Evolutionary conservation across 2,888 invertebrate genomes (phyloP).

Genomic region (Philonicus albiceps): DNA sequence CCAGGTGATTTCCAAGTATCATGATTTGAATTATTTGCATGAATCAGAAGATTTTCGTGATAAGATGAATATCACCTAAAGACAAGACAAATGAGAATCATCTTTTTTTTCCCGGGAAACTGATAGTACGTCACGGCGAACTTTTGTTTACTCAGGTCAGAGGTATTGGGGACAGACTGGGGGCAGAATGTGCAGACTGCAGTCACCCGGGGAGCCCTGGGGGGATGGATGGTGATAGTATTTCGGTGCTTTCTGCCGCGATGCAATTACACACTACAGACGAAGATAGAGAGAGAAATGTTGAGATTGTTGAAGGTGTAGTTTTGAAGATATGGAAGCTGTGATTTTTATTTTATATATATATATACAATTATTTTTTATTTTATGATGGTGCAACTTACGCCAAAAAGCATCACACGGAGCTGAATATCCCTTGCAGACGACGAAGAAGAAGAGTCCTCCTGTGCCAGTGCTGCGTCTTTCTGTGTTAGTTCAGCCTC

Average conservation of each 20-base stretch:
- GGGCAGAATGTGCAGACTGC: background rate
- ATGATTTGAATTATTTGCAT: background rate
- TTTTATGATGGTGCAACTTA: constrained; percentile 26
- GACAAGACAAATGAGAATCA: background rate
- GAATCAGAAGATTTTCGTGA: background rate
- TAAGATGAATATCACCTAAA: background rate
- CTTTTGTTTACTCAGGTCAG: background rate
- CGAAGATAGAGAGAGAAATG: background rate
- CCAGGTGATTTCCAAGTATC: background rate
- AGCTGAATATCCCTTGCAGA: constrained; percentile 5
- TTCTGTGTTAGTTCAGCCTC: background rate
- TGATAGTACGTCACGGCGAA: background rate
- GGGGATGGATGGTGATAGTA: background rate
- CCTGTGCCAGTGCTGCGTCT: background rate
- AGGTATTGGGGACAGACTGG: background rate
- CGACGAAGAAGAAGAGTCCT: constrained; percentile 11
- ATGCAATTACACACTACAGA: background rate
- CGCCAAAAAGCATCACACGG: constrained; percentile 47
- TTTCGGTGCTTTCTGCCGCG: background rate
- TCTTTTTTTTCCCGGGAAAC: background rate
- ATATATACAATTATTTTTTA: too few species aligned
- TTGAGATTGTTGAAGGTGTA: background rate
- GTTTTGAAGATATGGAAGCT: background rate
- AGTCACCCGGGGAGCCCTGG: background rate
- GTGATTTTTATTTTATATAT: background rate